Evolutionary conservation across 2,113 vertebrate genomes (phyloP), one percentile per base, ranked within the genome.

Genomic region (Edolisoma coerulescens): DNA sequence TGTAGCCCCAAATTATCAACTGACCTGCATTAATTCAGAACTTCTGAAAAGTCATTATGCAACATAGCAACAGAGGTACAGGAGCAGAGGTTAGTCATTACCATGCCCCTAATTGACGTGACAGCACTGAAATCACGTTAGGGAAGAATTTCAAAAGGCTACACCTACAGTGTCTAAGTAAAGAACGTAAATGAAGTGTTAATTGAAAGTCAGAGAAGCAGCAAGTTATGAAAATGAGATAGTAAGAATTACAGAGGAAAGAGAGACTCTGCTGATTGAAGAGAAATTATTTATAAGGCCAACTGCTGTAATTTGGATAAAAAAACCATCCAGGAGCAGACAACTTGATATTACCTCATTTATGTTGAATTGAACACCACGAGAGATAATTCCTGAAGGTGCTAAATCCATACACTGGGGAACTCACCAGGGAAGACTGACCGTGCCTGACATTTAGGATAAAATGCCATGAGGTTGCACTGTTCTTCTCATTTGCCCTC

Each of bases 191-290:
- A 90, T 52, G 42, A 89, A 96, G 64, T 76, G 35, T 87, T 49
- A 75, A 88, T 14, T 88, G 71, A 53, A 87, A 82, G 68, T 92
- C 74, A 83, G 37, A 87, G 71, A 88, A 77, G 13, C 87, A 69
- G 32, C 33, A 93, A 91, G 69, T 89, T 87, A 92, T 63, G 91
- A 94, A 96, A 94, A 79, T 57, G 92, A 69, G 68, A 79, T n/a
- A 77, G 45, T 37, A 89, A 87, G 89, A 92, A 19, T 87, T 92
- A 80, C 35, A 94, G 44, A 93, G 57, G 76, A 82, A 92, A 87
- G 27, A 91, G 42, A 91, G 53, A 64, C 42, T 84, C 42, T 54
- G 21, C 8, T 90, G 69, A 77, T 78, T 84, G 77, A 35, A 82
- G 33, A 67, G 35, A 94, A 84, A 92, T 84, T 83, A 82, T 80